Conservation (phyloP, 2,797 vertebrate genomes). For the Melanotaenia pygmaea region DNA sequence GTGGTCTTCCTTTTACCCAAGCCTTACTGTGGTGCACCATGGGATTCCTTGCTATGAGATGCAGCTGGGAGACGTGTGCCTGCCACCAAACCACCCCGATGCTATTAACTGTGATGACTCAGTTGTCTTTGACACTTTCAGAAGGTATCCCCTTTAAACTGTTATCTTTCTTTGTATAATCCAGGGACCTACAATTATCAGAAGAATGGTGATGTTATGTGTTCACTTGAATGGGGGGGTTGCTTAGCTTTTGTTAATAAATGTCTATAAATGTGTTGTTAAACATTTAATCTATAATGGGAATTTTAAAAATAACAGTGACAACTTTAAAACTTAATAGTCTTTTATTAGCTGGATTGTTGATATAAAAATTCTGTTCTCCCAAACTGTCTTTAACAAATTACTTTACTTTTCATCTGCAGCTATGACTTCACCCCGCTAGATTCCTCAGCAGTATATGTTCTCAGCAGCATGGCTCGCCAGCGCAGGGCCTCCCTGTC, state of each 20-base stretch:
- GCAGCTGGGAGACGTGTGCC: constrained; percentile 95
- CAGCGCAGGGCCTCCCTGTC: constrained; percentile 95
- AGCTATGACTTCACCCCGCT: constrained; percentile 98
- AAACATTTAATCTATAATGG: too few relatives aligned
- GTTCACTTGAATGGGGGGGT: neutral
- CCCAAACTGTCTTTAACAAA: too few relatives aligned
- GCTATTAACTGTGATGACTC: constrained; percentile 99
- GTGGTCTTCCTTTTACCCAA: constrained; percentile 99
- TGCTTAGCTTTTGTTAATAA: neutral
- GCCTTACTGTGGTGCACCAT: constrained; percentile 98
- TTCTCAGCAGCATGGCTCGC: constrained; percentile 98
- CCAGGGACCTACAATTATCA: neutral
- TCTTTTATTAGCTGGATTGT: too few relatives aligned
- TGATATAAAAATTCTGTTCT: too few relatives aligned
- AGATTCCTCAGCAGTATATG: constrained; percentile 98
- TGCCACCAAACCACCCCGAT: constrained; percentile 98
- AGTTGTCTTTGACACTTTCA: constrained; percentile 99
- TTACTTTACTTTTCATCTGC: constrained; percentile 10
- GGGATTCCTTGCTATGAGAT: constrained; percentile 99
- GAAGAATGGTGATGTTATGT: neutral
- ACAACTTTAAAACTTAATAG: too few relatives aligned
- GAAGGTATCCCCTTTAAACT: constrained; percentile 85
- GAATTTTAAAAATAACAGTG: neutral
- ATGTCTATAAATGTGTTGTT: too few relatives aligned
- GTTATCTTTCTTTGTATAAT: neutral